These are phyloP conservation scores for Falcunculus frontatus DNA, from an alignment of 2,113 vertebrate species.

Conservation along the genomic window DNA sequence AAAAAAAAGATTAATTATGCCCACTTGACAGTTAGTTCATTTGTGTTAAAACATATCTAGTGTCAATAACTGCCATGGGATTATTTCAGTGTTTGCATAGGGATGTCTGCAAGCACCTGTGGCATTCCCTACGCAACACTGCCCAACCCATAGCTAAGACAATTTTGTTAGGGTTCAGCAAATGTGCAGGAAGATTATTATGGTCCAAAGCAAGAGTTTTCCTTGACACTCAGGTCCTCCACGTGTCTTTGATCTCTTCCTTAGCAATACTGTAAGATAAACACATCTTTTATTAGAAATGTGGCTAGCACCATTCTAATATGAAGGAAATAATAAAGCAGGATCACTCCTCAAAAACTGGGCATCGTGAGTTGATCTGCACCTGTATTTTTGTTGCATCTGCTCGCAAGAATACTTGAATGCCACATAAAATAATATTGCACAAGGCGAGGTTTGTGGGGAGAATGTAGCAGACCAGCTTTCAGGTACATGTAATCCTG, in stretches of 20 bases:
- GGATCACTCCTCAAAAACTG: background rate
- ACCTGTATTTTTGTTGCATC: background rate
- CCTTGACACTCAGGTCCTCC: background rate
- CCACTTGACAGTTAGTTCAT: background rate
- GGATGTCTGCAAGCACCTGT: background rate
- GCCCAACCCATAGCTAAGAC: background rate
- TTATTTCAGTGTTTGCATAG: background rate
- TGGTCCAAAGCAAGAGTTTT: background rate
- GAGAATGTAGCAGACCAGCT: background rate
- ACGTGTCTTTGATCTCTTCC: background rate
- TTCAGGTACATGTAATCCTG: background rate
- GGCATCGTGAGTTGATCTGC: background rate
- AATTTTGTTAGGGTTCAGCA: background rate
- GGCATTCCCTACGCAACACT: background rate
- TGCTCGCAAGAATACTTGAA: background rate
- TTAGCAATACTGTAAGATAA: background rate
- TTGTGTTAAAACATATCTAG: background rate
- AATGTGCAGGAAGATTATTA: background rate
- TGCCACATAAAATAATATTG: background rate
- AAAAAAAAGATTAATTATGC: background rate
- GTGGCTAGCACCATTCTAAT: background rate
- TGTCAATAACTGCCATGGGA: background rate
- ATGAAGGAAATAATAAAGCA: background rate
- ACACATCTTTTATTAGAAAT: background rate
- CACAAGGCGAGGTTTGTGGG: background rate